Conservation (phyloP, 1,140 invertebrate species). For the Micrasema longulum region DNA sequence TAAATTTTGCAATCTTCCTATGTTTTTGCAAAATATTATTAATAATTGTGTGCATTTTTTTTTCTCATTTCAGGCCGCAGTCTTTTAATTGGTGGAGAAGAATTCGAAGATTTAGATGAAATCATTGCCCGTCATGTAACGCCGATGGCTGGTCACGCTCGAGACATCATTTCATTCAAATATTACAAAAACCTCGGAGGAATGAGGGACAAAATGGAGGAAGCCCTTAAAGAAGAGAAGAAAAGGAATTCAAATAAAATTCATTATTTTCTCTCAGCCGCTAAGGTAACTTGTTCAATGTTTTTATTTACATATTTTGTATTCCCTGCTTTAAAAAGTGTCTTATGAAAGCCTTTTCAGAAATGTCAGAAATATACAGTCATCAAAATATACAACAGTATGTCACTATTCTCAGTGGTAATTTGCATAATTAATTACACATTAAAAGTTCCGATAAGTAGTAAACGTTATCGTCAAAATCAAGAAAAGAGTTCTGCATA, state of each 20-base stretch:
- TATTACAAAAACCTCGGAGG: constrained; percentile 85
- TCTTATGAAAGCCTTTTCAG: too few relatives aligned
- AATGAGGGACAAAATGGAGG: constrained; percentile 88
- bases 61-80: constrained; percentile 64
- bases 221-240: constrained; percentile 87
- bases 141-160: constrained; percentile 93
- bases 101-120: constrained; percentile 99
- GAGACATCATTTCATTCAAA: constrained; percentile 92
- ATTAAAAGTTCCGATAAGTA: too few relatives aligned
- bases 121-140: constrained; percentile 96
- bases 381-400: too few relatives aligned
- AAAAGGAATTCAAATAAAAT: constrained; percentile 88
- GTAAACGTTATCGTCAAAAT: too few relatives aligned
- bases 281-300: constrained; percentile 66
- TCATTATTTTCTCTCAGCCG: constrained; percentile 90
- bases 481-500: too few relatives aligned
- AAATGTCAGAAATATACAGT: too few relatives aligned
- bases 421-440: too few relatives aligned
- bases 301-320: too few relatives aligned
- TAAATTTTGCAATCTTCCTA: neutral
- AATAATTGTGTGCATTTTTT: neutral
- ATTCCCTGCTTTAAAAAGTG: too few relatives aligned
- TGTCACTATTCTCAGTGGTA: too few relatives aligned
- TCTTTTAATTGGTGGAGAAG: constrained; percentile 88
- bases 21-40: neutral